Evolutionary conservation across 2,113 vertebrate species (phyloP).

Genomic region (Zosterops lateralis): DNA sequence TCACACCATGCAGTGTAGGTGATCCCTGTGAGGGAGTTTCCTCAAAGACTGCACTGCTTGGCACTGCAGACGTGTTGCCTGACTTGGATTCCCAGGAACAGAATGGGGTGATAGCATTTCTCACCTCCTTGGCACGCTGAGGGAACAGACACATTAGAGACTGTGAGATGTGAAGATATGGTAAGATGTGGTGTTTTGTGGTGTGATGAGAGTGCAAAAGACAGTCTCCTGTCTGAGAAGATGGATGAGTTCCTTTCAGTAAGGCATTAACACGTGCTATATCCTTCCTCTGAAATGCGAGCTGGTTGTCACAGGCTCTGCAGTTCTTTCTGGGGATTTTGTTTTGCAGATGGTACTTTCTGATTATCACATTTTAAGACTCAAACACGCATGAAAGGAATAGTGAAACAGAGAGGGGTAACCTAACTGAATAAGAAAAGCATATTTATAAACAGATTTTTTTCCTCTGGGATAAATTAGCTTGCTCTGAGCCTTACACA

Average conservation of each 20-base stretch:
- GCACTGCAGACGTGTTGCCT: background rate
- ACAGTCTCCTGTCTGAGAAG: background rate
- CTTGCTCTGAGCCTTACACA: background rate
- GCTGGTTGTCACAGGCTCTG: background rate
- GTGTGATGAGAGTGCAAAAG: background rate
- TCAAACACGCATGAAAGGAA: background rate
- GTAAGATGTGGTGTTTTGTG: background rate
- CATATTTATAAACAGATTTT: background rate
- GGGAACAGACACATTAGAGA: background rate
- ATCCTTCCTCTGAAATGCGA: background rate
- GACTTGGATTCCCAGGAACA: background rate
- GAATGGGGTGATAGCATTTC: background rate
- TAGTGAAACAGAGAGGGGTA: background rate
- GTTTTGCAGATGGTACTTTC: background rate
- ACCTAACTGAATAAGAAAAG: background rate
- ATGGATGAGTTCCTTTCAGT: background rate
- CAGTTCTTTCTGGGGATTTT: slow-evolving; percentile 27
- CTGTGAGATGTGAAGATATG: background rate
- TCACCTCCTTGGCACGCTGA: background rate
- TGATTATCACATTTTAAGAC: background rate
- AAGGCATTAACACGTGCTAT: background rate
- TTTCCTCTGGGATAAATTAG: background rate
- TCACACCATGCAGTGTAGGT: accelerated
- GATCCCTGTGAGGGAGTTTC: background rate
- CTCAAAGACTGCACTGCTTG: background rate